Evolutionary conservation across 1,140 invertebrate species (phyloP).

Genomic region (Diachasma alloeum): DNA sequence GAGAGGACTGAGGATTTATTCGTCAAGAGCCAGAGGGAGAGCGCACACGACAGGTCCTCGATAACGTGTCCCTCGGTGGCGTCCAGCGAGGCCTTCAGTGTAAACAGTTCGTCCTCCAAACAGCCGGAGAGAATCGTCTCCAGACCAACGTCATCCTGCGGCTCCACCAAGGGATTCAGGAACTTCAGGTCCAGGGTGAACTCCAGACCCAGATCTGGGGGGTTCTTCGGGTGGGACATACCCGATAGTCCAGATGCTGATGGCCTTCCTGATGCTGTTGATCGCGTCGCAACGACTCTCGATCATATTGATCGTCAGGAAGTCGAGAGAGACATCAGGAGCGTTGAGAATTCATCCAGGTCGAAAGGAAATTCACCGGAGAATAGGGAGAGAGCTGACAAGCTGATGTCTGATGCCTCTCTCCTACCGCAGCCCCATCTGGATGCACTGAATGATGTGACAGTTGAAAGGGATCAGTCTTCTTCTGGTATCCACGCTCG

Average conservation of each 20-base stretch:
- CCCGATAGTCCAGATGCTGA: conserved; percentile 10
- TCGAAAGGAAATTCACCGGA: too few relatives aligned
- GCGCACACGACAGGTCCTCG: not conserved
- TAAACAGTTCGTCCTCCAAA: conserved; percentile 35
- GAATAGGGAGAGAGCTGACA: too few relatives aligned
- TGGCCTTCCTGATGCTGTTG: not conserved
- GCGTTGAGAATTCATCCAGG: too few relatives aligned
- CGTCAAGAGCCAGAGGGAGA: not conserved
- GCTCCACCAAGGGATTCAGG: not conserved
- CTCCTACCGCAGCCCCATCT: too few relatives aligned
- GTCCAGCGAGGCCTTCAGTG: conserved; percentile 40
- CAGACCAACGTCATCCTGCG: conserved; percentile 7
- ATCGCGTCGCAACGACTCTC: not conserved
- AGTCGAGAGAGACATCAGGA: not conserved
- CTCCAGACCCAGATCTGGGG: conserved; percentile 24
- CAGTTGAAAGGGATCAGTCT: too few relatives aligned
- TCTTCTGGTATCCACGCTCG: too few relatives aligned
- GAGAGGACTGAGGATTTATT: not conserved
- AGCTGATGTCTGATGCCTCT: too few relatives aligned
- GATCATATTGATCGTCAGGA: not conserved
- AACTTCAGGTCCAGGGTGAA: conserved; percentile 11
- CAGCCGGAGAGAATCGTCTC: conserved; percentile 17
- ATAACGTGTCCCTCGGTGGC: conserved; percentile 36
- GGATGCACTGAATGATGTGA: too few relatives aligned
- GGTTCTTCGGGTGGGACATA: conserved; percentile 29